Evolutionary conservation across 2,888 invertebrate genomes (phyloP).

Genomic region (Lycia hirtaria): DNA sequence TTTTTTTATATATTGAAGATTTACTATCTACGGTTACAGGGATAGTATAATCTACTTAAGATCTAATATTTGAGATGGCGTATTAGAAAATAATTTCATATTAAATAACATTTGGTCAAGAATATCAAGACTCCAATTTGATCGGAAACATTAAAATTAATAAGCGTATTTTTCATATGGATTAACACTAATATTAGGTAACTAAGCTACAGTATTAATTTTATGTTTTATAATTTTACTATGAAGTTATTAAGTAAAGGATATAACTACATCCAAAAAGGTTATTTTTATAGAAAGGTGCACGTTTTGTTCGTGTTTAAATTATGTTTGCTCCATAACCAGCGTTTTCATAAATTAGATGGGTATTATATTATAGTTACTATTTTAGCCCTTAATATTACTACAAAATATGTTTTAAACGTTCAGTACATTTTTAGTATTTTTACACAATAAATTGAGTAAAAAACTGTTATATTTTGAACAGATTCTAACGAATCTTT

Average conservation of each 20-base stretch:
- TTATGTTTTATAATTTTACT: constrained; percentile 37
- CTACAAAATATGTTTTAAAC: constrained; percentile 48
- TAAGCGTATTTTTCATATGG: constrained; percentile 84
- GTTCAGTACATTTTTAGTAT: constrained; percentile 63
- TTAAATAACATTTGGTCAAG: constrained; percentile 83
- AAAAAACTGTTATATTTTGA: constrained; percentile 45
- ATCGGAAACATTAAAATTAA: constrained; percentile 85
- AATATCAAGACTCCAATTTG: constrained; percentile 83
- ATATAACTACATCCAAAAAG: constrained; percentile 35
- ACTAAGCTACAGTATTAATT: constrained; percentile 36
- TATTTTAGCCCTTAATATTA: constrained; percentile 18
- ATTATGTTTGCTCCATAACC: constrained; percentile 70
- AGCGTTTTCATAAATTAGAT: constrained; percentile 60
- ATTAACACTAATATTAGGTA: constrained; percentile 65
- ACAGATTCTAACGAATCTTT: constrained; percentile 37
- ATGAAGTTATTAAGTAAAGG: constrained; percentile 31
- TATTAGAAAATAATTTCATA: constrained; percentile 76
- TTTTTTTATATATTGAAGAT: too few relatives aligned
- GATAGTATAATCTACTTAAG: constrained; percentile 58
- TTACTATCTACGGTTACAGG: constrained; percentile 40
- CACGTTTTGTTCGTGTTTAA: constrained; percentile 36
- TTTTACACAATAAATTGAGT: constrained; percentile 54
- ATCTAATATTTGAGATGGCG: constrained; percentile 72
- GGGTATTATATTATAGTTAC: constrained; percentile 39
- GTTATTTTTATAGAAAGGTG: constrained; percentile 35